These are phyloP conservation scores for Zoanthus sociatus DNA, from an alignment of 92 coral and sea anemone species.

Conservation along the genomic window DNA sequence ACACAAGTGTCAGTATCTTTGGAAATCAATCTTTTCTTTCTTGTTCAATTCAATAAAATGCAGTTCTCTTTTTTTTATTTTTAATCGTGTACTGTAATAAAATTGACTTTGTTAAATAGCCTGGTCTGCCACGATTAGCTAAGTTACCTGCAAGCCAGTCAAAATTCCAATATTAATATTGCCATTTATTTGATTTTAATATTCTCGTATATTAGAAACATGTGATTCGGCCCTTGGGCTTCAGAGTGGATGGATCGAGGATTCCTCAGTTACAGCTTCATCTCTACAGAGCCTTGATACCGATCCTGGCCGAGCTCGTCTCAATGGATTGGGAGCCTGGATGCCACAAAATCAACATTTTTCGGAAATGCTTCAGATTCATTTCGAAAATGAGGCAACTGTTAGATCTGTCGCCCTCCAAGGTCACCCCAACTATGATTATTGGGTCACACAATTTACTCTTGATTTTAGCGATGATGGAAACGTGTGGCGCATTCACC, in stretches of 20 bases:
- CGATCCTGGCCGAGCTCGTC: slow-evolving; percentile 92
- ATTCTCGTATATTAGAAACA: background rate
- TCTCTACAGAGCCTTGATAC: slow-evolving; percentile 62
- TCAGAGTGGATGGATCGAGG: slow-evolving; percentile 79
- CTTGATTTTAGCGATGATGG: slow-evolving; percentile 80
- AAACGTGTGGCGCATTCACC: slow-evolving; percentile 57
- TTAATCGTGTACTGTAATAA: too few relatives aligned
- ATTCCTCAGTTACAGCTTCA: slow-evolving; percentile 78
- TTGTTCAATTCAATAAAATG: too few relatives aligned
- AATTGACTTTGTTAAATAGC: too few relatives aligned
- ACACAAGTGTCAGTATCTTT: too few relatives aligned
- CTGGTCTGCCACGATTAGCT: too few relatives aligned
- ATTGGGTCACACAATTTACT: slow-evolving; percentile 75
- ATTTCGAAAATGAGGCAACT: slow-evolving; percentile 68
- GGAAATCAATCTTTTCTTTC: too few relatives aligned
- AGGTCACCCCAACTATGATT: slow-evolving; percentile 78
- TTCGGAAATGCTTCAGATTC: slow-evolving; percentile 78
- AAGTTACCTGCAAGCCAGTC: too few relatives aligned
- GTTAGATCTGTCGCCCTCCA: slow-evolving; percentile 80
- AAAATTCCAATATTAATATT: too few relatives aligned
- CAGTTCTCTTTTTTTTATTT: too few relatives aligned
- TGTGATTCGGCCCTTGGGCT: slow-evolving; percentile 77
- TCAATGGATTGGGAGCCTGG: slow-evolving; percentile 89
- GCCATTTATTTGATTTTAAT: too few relatives aligned
- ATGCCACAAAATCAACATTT: slow-evolving; percentile 71